These are phyloP conservation scores for Hafferia zeledoni DNA, from an alignment of 2,797 vertebrate species.

Conservation along the genomic window DNA sequence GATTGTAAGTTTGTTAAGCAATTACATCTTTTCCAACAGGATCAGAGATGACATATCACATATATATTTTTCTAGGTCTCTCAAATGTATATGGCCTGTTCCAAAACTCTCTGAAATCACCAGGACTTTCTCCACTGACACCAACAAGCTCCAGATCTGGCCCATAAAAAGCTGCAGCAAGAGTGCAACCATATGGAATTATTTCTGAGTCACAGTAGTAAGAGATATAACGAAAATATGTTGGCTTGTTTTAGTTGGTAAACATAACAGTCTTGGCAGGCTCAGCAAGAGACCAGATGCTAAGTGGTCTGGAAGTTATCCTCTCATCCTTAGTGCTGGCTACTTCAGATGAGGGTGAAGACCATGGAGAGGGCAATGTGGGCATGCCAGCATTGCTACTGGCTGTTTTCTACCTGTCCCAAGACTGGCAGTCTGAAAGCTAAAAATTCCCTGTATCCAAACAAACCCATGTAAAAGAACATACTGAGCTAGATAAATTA, in stretches of 20 bases:
- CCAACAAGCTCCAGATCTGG: neutral
- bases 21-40: neutral
- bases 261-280: slow-evolving; percentile 15
- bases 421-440: neutral
- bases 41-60: neutral
- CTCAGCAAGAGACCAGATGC: neutral
- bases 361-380: neutral
- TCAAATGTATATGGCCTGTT: neutral
- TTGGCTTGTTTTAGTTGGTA: slow-evolving; percentile 50
- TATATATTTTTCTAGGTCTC: neutral
- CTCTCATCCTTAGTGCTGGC: neutral
- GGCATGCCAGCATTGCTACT: neutral
- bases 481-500: slow-evolving; percentile 38
- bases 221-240: slow-evolving; percentile 68
- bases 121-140: neutral
- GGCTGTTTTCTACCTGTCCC: slow-evolving; percentile 5
- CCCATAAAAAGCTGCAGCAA: neutral
- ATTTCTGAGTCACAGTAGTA: slow-evolving; percentile 57
- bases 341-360: neutral
- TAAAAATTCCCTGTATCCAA: slow-evolving; percentile 10
- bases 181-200: slow-evolving; percentile 68
- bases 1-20: neutral
- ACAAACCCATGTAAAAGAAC: slow-evolving; percentile 34
- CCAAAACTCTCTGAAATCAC: neutral
- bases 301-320: neutral